A percentile compares a stretch with the other conserved stretches of the same genome.
These are phyloP conservation scores for Scotopteryx bipunctaria DNA, from an alignment of 2,888 invertebrate genomes.

Conservation along the genomic window DNA sequence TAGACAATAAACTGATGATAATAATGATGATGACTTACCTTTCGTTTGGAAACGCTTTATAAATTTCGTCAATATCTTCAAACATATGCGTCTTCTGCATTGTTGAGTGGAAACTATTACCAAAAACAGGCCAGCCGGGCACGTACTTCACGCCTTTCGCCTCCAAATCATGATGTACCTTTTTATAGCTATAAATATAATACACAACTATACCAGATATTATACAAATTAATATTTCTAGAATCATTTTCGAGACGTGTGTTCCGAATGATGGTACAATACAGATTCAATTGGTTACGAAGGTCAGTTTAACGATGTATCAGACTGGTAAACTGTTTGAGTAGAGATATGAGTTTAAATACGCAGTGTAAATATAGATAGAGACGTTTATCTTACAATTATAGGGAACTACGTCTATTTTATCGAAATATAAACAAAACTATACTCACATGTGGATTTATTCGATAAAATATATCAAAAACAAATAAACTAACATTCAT, in stretches of 20 bases:
- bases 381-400: no score
- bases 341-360: no score
- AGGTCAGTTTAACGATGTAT: no score
- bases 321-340: no score
- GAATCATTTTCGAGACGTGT: conserved; percentile 50
- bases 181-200: conserved; percentile 49
- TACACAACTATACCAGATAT: conserved; percentile 50
- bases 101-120: conserved; percentile 51
- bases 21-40: conserved; percentile 54
- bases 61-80: conserved; percentile 56
- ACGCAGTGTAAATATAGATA: no score
- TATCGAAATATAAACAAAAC: no score
- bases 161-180: conserved; percentile 50
- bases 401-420: no score
- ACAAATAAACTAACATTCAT: no score
- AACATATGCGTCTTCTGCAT: conserved; percentile 50
- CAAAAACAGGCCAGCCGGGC: conserved; percentile 63
- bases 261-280: background rate
- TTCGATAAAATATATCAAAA: no score
- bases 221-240: conserved; percentile 58
- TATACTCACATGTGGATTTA: no score
- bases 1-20: no score
- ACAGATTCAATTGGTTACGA: conserved; percentile 1
- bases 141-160: conserved; percentile 55
- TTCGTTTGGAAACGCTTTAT: conserved; percentile 64